phyloP scores from a whole-genome alignment of 2,113 vertebrate genomes.

The Archocentrus centrarchus region DNA sequence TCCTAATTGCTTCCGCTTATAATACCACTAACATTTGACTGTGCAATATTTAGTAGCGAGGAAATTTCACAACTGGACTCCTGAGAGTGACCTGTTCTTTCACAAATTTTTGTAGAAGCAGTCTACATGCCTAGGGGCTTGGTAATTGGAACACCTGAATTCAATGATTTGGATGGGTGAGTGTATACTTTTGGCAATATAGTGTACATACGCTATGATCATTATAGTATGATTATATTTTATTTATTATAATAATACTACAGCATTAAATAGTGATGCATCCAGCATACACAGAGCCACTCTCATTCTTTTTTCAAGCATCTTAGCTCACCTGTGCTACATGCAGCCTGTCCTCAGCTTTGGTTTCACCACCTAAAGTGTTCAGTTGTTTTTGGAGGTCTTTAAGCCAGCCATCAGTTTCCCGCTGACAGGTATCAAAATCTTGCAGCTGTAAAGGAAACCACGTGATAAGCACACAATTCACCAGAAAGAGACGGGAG shows the following conservation, averaged over 20 bases:
- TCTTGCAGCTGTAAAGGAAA: slow-evolving; percentile 42
- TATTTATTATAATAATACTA: background rate
- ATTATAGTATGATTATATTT: background rate
- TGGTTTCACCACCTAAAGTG: slow-evolving; percentile 18
- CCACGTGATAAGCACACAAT: background rate
- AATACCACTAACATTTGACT: no score
- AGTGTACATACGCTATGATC: no score
- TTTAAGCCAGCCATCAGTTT: slow-evolving; percentile 53
- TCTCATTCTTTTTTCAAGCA: background rate
- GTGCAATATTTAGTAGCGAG: no score
- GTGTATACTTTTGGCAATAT: no score
- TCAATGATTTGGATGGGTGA: no score
- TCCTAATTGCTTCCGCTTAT: no score
- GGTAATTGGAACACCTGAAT: no score
- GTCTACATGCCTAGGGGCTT: no score
- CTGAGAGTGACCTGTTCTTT: no score
- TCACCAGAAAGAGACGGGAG: background rate
- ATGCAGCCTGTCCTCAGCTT: slow-evolving; percentile 57
- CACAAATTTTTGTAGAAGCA: no score
- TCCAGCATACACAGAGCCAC: background rate
- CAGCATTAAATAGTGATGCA: background rate
- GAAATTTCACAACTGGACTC: no score
- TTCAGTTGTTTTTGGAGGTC: slow-evolving; percentile 53
- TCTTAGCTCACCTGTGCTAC: slow-evolving; percentile 68
- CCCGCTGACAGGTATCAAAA: slow-evolving; percentile 49